Percentiles rank a stretch among this genome's conserved stretches.
phyloP scores from a whole-genome alignment of 2,113 vertebrate species.

The Gadus macrocephalus region DNA sequence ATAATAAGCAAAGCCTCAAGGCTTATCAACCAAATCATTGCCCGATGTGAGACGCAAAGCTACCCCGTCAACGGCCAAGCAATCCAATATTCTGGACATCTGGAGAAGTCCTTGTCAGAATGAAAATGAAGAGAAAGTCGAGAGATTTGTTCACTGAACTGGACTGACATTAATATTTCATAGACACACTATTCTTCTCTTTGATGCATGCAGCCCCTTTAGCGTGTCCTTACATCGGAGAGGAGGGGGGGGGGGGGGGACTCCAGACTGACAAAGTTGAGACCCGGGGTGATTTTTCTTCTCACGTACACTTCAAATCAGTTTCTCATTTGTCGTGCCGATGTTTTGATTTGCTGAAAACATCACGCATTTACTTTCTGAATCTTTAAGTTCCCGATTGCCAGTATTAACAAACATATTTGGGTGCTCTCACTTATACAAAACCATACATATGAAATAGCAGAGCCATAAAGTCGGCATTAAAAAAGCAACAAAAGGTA shows the following conservation, averaged over 20 bases:
- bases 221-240: neutral
- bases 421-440: neutral
- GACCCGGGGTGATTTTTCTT: neutral
- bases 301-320: no score
- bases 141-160: conserved; percentile 43
- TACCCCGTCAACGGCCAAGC: conserved; percentile 39
- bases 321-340: no score
- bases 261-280: neutral
- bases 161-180: conserved; percentile 26
- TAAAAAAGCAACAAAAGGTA: neutral
- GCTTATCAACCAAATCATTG: conserved; percentile 47
- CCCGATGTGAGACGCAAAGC: conserved; percentile 49
- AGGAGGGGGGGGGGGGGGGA: no score
- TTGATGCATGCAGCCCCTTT: conserved; percentile 33
- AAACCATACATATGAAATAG: conserved; percentile 2
- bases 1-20: conserved; percentile 38
- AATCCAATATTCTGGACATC: conserved; percentile 47
- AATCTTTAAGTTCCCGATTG: no score
- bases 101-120: conserved; percentile 50
- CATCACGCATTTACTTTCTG: no score
- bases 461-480: conserved; percentile 1
- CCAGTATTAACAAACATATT: neutral
- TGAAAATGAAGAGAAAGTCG: conserved; percentile 36
- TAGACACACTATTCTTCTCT: conserved; percentile 15
- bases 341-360: no score